Evolutionary conservation across 2,113 vertebrate species (phyloP).

Genomic region (Silurus glanis): DNA sequence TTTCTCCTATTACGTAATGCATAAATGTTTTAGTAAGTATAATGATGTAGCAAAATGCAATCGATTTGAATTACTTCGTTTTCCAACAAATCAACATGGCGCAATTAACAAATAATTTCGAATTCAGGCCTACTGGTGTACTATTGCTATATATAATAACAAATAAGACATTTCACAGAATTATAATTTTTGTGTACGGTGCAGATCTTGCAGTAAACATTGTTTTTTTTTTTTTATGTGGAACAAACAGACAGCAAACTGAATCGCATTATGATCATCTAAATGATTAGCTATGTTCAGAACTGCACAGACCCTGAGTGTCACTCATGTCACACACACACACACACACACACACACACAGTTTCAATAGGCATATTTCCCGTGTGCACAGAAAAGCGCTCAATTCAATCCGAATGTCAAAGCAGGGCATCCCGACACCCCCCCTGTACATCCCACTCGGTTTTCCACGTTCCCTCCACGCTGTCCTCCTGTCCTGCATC

Average conservation of each 20-base stretch:
- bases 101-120: no score
- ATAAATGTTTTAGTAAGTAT: background rate
- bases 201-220: background rate
- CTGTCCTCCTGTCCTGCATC: background rate
- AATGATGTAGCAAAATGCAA: background rate
- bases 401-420: background rate
- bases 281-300: background rate
- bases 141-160: no score
- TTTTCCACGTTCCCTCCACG: background rate
- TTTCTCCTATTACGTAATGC: conserved; percentile 9
- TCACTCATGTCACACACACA: background rate
- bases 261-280: background rate
- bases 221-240: conserved; percentile 25
- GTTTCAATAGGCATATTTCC: no score
- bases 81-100: no score
- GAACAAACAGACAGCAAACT: background rate
- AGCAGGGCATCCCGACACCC: background rate
- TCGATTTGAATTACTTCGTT: no score
- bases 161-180: background rate
- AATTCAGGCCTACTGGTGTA: no score
- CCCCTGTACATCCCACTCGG: background rate
- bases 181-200: background rate
- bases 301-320: conserved; percentile 9
- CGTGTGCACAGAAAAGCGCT: background rate
- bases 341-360: no score